Conservation (phyloP, 2,888 invertebrate species). For the Xestia ashworthii region DNA sequence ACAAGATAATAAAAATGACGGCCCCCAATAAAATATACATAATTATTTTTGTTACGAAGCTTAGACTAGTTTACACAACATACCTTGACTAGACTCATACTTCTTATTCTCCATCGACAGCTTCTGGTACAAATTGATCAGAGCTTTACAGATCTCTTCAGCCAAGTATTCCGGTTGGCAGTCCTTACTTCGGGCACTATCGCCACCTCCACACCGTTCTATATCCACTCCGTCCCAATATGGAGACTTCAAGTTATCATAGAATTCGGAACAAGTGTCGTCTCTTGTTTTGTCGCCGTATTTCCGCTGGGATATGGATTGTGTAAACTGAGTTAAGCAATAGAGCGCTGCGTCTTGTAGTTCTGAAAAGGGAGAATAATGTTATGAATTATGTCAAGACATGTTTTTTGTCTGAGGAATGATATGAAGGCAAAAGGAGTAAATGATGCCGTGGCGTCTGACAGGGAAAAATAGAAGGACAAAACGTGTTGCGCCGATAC, state of each 20-base stretch:
- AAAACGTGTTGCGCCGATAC: not conserved
- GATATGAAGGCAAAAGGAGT: not conserved
- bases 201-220: conserved; percentile 69
- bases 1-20: not conserved
- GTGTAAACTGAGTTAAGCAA: conserved; percentile 79
- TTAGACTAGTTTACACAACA: not conserved
- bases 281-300: conserved; percentile 75
- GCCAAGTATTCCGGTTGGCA: conserved; percentile 84
- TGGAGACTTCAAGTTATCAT: conserved; percentile 79
- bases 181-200: conserved; percentile 69
- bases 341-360: conserved; percentile 80
- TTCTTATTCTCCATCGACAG: conserved; percentile 75
- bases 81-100: conserved; percentile 78
- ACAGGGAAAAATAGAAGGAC: not conserved
- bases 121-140: conserved; percentile 78
- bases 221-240: conserved; percentile 49
- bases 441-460: not conserved
- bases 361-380: conserved; percentile 73
- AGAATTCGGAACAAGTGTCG: conserved; percentile 73
- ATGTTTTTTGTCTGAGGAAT: not conserved
- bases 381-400: not conserved
- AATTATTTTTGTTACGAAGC: not conserved
- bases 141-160: conserved; percentile 80
- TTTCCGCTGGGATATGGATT: conserved; percentile 75
- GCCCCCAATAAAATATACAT: not conserved